These are phyloP conservation scores for Chaetogeoica ovagalla DNA, from an alignment of 2,888 invertebrate species.

Conservation along the genomic window DNA sequence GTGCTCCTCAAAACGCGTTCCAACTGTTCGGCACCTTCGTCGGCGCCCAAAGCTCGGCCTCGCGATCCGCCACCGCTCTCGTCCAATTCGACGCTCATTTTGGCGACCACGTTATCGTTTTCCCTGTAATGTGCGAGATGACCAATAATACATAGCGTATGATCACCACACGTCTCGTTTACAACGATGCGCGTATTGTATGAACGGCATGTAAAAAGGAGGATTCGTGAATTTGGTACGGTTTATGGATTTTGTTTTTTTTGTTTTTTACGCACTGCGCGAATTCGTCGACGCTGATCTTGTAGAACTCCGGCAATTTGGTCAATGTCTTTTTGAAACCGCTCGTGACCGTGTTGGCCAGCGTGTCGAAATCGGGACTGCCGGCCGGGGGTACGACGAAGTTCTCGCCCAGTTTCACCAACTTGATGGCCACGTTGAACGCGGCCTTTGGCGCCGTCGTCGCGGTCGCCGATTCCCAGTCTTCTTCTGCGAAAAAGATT, in stretches of 20 bases:
- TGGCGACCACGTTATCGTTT: conserved; percentile 73
- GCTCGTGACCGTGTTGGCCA: conserved; percentile 69
- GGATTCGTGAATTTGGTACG: too few species aligned
- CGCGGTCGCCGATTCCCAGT: conserved; percentile 28
- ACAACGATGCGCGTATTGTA: neutral
- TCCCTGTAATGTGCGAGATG: conserved; percentile 59
- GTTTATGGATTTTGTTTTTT: neutral
- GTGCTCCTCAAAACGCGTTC: conserved; percentile 71
- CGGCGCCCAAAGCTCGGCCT: conserved; percentile 59
- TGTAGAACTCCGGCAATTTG: conserved; percentile 73
- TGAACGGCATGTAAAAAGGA: too few species aligned
- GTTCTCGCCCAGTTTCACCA: conserved; percentile 76
- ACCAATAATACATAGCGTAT: too few species aligned
- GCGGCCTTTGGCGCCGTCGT: conserved; percentile 65
- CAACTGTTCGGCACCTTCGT: conserved; percentile 58
- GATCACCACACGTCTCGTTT: neutral
- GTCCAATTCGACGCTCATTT: conserved; percentile 75
- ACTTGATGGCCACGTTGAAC: conserved; percentile 73
- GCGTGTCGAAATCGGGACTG: conserved; percentile 72
- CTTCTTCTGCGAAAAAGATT: conserved; percentile 18
- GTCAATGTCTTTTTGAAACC: conserved; percentile 68
- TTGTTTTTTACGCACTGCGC: conserved; percentile 61
- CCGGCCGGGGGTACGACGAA: conserved; percentile 75
- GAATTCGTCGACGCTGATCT: conserved; percentile 71
- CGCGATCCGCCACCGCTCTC: conserved; percentile 68